These are phyloP conservation scores for Myiothlypis coronata DNA, from an alignment of 2,797 vertebrate species.

Conservation along the genomic window DNA sequence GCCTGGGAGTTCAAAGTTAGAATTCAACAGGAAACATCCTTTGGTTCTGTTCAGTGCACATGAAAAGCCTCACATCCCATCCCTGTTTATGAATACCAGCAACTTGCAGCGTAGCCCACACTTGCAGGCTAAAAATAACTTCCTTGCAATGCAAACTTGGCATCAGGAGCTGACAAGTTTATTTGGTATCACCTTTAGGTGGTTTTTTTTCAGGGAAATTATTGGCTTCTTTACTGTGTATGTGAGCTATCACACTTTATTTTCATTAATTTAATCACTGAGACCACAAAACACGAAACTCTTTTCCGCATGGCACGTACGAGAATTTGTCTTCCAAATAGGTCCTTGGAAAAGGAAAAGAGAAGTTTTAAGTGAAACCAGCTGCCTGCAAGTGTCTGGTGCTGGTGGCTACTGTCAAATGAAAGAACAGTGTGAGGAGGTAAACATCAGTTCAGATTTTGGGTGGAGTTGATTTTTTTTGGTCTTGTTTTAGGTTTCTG, in stretches of 20 bases:
- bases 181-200: background rate
- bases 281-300: background rate
- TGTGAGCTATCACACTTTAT: background rate
- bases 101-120: background rate
- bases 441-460: background rate
- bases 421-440: background rate
- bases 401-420: background rate
- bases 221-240: background rate
- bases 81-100: background rate
- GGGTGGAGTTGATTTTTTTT: background rate
- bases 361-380: background rate
- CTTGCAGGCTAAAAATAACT: background rate
- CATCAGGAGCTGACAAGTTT: background rate
- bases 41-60: background rate
- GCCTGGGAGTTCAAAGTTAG: conserved; percentile 27
- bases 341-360: background rate
- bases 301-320: background rate
- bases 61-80: background rate
- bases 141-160: background rate
- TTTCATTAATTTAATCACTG: background rate
- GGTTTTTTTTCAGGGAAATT: background rate
- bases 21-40: background rate
- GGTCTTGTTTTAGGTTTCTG: background rate
- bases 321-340: background rate
- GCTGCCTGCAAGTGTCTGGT: background rate